These are phyloP conservation scores for Lepidotrigona ventralis DNA, from an alignment of 1,140 invertebrate species.

Conservation along the genomic window DNA sequence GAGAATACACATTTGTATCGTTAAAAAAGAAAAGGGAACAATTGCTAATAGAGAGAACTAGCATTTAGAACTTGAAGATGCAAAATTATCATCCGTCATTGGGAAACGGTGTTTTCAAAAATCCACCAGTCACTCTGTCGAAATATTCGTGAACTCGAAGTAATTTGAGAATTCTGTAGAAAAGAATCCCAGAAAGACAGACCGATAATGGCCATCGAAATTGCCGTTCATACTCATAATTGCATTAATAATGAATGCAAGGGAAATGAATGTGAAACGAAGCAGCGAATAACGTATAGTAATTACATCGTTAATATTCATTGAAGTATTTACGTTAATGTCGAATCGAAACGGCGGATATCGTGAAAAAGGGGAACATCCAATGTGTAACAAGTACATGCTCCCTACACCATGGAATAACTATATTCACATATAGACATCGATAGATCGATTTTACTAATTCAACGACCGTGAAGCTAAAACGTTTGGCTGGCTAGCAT, in stretches of 20 bases:
- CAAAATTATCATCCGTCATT: too few relatives aligned
- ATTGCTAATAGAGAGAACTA: too few relatives aligned
- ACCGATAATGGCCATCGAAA: neutral
- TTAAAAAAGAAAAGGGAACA: too few relatives aligned
- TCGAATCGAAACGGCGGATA: neutral
- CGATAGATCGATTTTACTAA: neutral
- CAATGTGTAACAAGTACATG: neutral
- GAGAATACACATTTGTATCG: too few relatives aligned
- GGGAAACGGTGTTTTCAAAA: too few relatives aligned
- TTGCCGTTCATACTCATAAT: neutral
- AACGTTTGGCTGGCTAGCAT: neutral
- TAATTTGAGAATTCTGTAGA: too few relatives aligned
- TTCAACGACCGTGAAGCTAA: conserved; percentile 1
- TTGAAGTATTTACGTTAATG: neutral
- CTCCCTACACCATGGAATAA: neutral
- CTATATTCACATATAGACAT: neutral
- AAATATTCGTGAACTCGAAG: too few relatives aligned
- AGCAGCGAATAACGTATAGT: neutral
- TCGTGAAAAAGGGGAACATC: neutral
- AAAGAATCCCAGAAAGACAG: too few relatives aligned
- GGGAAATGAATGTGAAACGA: neutral
- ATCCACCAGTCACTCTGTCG: too few relatives aligned
- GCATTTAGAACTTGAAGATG: too few relatives aligned
- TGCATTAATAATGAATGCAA: neutral
- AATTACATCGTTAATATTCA: neutral